Base-by-base conservation (phyloP, 2,888 invertebrate species). In the Dichetophora obliterata region DNA sequence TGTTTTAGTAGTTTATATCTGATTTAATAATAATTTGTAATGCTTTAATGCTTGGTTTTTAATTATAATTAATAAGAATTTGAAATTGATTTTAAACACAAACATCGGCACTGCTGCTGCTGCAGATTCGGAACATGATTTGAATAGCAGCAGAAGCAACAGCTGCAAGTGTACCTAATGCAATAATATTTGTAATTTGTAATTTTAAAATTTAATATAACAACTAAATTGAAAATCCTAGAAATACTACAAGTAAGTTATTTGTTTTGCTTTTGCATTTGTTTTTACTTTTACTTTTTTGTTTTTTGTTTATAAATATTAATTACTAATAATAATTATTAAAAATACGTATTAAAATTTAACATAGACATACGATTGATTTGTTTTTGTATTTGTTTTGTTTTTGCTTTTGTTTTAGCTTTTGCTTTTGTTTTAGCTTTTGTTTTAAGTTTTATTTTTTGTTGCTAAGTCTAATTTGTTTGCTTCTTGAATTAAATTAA, bases 1-100 rank as follows among this genome's bases (percentile, higher is more conserved):
- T 80, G 73, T 79, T 78, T 68, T 81, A 81, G 79, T 77, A 77
- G 79, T 59, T 78, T 66, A 72, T 61, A 79, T 80, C 82, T 78
- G 8, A 77, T 78, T 80, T 76, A 81, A 81, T 80, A 43, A 82
- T 82, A 80, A 65, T 77, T 76, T 75, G 59, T 50, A 66, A 52
- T 79, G 80, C 65, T 68, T 63, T 80, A 50, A 43, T 77, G 61
- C 24, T 59, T 52, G 24, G 11, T 63, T 75, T 48, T 34, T 52
- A 19, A 31, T 75, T 34, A 57, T 59, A 65, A 24, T 43, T 37
- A 52, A 54, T 63, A 52, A 69, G 27, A 69, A 72, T 71, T 71
- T 59, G 71, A 57, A 54, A 71, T 59, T 59, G n/a, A 9, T 59
- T 68, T 19, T 37, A 59, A 71, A 71, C 71, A 71, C 71, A 71